phyloP scores from a whole-genome alignment of 1,140 invertebrate species.

The Heliconius nattereri region DNA sequence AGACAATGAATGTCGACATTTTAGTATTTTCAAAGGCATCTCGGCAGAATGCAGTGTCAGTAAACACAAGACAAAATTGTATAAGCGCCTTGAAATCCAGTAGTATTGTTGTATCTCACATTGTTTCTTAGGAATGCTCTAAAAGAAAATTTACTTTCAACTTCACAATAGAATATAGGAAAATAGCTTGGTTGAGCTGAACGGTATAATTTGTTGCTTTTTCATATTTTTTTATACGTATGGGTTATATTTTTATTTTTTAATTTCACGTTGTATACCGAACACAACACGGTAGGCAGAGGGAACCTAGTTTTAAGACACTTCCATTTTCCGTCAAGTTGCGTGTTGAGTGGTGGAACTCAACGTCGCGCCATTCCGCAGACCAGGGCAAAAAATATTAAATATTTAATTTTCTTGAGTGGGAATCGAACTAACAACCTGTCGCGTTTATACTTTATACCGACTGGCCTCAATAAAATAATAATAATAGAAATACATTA shows the following conservation, averaged over 20 bases:
- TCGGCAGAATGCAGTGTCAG: conserved; percentile 1
- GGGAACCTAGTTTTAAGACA: too few species aligned
- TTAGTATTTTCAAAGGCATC: conserved; percentile 4
- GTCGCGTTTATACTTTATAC: too few species aligned
- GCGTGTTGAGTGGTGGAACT: too few species aligned
- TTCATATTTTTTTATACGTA: not conserved
- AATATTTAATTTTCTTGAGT: too few species aligned
- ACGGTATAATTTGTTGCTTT: not conserved
- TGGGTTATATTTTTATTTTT: not conserved
- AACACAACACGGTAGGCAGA: too few species aligned
- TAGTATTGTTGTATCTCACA: conserved; percentile 13
- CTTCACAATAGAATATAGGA: not conserved
- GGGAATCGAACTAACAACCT: too few species aligned
- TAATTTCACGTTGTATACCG: too few species aligned
- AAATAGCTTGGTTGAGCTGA: not conserved
- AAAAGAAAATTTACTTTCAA: conserved; percentile 7
- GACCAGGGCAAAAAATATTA: too few species aligned
- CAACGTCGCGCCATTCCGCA: too few species aligned
- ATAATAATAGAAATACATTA: too few species aligned
- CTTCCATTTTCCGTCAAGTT: too few species aligned
- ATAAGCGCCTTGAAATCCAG: conserved; percentile 5
- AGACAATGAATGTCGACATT: not conserved
- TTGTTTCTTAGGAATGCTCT: not conserved
- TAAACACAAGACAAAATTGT: conserved; percentile 11
- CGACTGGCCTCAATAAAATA: too few species aligned